Evolutionary conservation across 2,888 invertebrate species (phyloP).

Genomic region (Tipula helvola): DNA sequence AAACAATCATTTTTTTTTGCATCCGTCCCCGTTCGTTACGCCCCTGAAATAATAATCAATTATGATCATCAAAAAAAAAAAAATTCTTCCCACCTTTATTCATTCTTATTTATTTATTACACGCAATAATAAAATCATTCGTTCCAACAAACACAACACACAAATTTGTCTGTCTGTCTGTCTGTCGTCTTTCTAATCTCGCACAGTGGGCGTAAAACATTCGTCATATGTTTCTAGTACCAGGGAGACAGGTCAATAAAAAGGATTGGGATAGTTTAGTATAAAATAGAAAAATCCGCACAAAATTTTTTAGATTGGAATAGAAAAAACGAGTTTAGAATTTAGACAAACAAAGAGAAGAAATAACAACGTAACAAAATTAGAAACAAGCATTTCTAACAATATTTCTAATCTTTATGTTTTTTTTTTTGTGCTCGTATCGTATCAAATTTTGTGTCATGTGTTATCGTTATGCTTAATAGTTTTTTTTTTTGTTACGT

Average conservation of each 20-base stretch:
- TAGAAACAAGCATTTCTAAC: not conserved
- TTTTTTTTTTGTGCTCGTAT: not conserved
- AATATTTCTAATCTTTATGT: not conserved
- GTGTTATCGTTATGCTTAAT: not conserved
- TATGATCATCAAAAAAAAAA: not conserved
- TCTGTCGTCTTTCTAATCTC: not conserved
- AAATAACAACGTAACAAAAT: not conserved
- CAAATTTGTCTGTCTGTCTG: not conserved
- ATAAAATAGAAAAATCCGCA: not conserved
- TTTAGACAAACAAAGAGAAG: not conserved
- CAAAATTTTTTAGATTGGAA: not conserved
- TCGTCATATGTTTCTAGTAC: slow-evolving; percentile 6
- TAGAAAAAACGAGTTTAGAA: not conserved
- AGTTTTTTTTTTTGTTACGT: not conserved
- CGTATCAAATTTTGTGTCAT: not conserved
- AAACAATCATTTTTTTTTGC: too few species aligned
- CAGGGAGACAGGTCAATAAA: not conserved
- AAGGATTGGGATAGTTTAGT: not conserved
- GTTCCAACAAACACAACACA: not conserved
- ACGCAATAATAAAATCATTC: not conserved
- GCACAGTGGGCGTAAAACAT: not conserved
- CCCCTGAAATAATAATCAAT: not conserved
- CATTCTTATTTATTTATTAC: not conserved
- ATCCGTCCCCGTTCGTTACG: not conserved
- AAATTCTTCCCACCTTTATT: not conserved